Evolutionary conservation across 2,797 vertebrate genomes (phyloP).

Genomic region (Microctenopoma lineatum): DNA sequence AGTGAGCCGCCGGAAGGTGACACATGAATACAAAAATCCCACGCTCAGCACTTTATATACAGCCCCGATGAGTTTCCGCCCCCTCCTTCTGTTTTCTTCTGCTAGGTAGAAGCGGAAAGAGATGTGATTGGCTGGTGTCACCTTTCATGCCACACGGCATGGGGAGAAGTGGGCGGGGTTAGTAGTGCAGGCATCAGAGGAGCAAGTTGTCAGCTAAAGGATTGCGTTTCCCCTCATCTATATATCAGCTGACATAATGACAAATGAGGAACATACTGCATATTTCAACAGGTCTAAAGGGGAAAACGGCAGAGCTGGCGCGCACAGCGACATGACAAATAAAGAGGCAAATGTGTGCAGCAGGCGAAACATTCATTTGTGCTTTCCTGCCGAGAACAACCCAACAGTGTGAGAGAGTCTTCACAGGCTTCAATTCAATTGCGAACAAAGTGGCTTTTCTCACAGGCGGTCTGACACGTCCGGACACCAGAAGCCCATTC

Average conservation of each 20-base stretch:
- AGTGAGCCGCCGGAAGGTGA: constrained; percentile 4
- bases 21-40: constrained; percentile 56
- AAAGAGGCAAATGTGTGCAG: constrained; percentile 2
- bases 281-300: constrained; percentile 50
- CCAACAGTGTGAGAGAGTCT: background rate
- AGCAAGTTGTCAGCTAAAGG: constrained; percentile 21
- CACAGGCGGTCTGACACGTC: constrained; percentile 27
- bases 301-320: background rate
- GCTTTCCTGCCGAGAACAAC: constrained; percentile 7
- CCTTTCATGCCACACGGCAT: constrained; percentile 48
- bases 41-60: constrained; percentile 72
- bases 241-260: constrained; percentile 30
- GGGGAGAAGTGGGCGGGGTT: constrained; percentile 65
- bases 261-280: constrained; percentile 29
- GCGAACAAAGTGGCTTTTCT: constrained; percentile 31
- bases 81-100: constrained; percentile 26
- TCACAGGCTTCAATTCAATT: constrained; percentile 10
- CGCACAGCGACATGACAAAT: background rate
- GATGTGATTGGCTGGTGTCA: constrained; percentile 79
- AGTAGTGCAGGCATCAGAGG: constrained; percentile 4
- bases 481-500: constrained; percentile 9
- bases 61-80: constrained; percentile 54
- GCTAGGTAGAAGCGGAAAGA: constrained; percentile 66
- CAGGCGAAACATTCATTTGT: background rate
- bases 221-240: constrained; percentile 35